Percentiles rank a stretch among this genome's conserved stretches.
phyloP scores from a whole-genome alignment of 2,797 vertebrate genomes.

The Benthosema pterotum region DNA sequence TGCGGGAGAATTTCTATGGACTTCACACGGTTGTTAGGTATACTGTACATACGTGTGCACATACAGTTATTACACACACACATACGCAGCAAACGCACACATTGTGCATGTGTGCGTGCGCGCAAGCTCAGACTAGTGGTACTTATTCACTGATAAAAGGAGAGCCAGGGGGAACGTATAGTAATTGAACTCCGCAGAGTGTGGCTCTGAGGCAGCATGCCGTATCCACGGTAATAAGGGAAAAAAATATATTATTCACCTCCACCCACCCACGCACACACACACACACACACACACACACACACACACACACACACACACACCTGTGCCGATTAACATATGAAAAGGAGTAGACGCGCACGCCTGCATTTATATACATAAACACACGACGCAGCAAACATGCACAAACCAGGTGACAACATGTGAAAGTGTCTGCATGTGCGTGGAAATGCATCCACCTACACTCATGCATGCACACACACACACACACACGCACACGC shows the following conservation, averaged over 20 bases:
- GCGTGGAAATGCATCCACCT: conserved; percentile 26
- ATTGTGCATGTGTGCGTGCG: no score
- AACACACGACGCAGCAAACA: conserved; percentile 9
- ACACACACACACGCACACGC: conserved; percentile 27
- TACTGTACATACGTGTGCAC: no score
- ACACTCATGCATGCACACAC: conserved; percentile 23
- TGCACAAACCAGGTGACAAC: conserved; percentile 17
- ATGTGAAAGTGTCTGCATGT: conserved; percentile 7
- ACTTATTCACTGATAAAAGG: conserved; percentile 72
- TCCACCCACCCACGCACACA: conserved; percentile 48
- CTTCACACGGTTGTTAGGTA: no score
- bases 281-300: conserved; percentile 29
- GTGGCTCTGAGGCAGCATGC: conserved; percentile 63
- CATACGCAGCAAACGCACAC: conserved; percentile 12
- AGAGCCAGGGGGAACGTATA: conserved; percentile 67
- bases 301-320: conserved; percentile 8
- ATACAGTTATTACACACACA: not conserved
- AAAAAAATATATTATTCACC: conserved; percentile 69
- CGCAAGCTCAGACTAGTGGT: conserved; percentile 45
- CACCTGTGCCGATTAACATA: conserved; percentile 3
- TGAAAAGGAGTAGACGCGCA: conserved; percentile 18
- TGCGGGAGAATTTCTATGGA: no score
- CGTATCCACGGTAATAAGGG: conserved; percentile 66
- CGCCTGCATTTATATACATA: conserved; percentile 28
- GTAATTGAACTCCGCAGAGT: conserved; percentile 75